Conservation (phyloP, 2,888 invertebrate genomes). For the Pyrrhosoma nymphula region DNA sequence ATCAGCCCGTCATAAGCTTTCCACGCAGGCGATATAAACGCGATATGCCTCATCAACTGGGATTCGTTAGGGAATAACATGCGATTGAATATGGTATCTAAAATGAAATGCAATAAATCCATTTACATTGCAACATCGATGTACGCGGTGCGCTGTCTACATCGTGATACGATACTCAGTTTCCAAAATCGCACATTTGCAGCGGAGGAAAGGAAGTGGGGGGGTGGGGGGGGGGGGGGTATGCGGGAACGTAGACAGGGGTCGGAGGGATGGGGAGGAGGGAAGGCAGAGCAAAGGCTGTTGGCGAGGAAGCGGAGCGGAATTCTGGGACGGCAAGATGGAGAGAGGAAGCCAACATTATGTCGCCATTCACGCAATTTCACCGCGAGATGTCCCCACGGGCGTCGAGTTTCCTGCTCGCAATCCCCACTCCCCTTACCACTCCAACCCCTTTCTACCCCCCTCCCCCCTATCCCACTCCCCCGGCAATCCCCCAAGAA, state of each 20-base stretch:
- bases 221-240: background rate
- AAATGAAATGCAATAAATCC: no score
- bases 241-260: background rate
- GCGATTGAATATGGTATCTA: no score
- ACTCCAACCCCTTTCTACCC: background rate
- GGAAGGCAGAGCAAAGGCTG: background rate
- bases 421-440: background rate
- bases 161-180: background rate
- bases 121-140: background rate
- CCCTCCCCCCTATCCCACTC: background rate
- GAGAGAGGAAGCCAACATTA: slow-evolving; percentile 3
- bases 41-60: no score
- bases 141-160: background rate
- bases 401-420: slow-evolving; percentile 43
- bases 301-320: background rate
- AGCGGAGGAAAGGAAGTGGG: background rate
- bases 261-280: background rate
- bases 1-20: no score
- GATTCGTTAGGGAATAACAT: no score
- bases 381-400: slow-evolving; percentile 56
- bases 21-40: no score
- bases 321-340: background rate
- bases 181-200: background rate
- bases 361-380: slow-evolving; percentile 44
- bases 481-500: background rate